phyloP scores from a whole-genome alignment of 2,888 invertebrate genomes.

The Nomada hirtipes region DNA sequence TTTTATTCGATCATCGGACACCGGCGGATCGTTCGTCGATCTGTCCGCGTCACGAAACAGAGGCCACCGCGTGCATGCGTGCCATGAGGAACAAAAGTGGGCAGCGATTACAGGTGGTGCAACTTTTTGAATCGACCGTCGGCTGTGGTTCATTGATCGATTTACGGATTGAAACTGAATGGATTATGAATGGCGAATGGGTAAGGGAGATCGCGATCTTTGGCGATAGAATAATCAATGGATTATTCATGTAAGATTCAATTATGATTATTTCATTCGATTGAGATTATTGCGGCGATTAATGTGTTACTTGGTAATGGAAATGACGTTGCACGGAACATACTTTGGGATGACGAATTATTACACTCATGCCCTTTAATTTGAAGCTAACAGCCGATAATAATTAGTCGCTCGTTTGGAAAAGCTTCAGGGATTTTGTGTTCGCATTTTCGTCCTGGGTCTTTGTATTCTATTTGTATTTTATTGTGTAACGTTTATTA shows the following conservation, averaged over 20 bases:
- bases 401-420: too few relatives aligned
- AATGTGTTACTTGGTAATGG: background rate
- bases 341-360: too few relatives aligned
- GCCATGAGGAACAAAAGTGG: background rate
- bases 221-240: background rate
- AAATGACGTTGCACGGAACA: background rate
- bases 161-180: background rate
- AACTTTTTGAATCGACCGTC: background rate
- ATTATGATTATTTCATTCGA: background rate
- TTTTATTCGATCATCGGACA: background rate
- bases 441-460: too few relatives aligned
- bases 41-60: background rate
- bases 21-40: constrained; percentile 1
- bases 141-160: background rate
- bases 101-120: background rate
- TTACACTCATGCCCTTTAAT: too few relatives aligned
- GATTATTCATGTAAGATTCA: background rate
- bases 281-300: background rate
- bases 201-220: background rate
- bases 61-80: too few relatives aligned
- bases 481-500: too few relatives aligned
- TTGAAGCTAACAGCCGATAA: too few relatives aligned
- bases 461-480: too few relatives aligned
- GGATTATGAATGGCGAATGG: background rate
- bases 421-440: too few relatives aligned